phyloP scores from a whole-genome alignment of 2,797 vertebrate species.

The Pagetopsis macropterus region DNA sequence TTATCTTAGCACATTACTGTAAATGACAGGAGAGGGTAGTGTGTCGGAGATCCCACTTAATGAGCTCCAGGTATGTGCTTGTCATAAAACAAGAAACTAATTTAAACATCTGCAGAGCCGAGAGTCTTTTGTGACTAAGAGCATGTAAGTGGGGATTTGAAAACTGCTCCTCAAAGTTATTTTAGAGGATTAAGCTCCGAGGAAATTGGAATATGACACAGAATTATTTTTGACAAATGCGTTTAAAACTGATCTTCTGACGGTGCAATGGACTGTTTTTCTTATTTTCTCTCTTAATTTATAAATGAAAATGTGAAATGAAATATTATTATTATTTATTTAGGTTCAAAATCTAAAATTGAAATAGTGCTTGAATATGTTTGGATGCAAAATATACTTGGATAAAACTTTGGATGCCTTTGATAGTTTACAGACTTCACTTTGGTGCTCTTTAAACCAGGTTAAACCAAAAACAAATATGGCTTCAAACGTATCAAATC shows the following conservation, averaged over 20 bases:
- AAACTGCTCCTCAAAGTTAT: neutral
- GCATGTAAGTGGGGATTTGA: conserved; percentile 5
- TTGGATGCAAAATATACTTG: neutral
- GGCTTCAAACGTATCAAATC: neutral
- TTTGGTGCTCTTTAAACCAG: neutral
- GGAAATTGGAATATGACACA: conserved; percentile 10
- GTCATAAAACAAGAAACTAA: conserved; percentile 44
- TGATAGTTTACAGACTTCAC: conserved; percentile 1
- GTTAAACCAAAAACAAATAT: neutral
- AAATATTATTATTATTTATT: conserved; percentile 12
- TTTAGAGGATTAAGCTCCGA: neutral
- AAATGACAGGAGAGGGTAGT: conserved; percentile 55
- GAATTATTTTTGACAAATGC: neutral
- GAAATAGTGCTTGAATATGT: conserved; percentile 6
- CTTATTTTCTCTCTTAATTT: neutral
- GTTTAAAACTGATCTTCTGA: conserved; percentile 8
- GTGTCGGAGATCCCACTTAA: conserved; percentile 51
- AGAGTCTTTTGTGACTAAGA: conserved; percentile 5
- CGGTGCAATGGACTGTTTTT: neutral
- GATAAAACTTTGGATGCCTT: neutral
- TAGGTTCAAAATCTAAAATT: neutral
- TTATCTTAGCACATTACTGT: conserved; percentile 60
- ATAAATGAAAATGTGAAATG: neutral
- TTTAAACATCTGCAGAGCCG: conserved; percentile 44
- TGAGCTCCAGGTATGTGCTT: conserved; percentile 67